phyloP scores from a whole-genome alignment of 2,797 vertebrate species.

The Acanthurus tractus region DNA sequence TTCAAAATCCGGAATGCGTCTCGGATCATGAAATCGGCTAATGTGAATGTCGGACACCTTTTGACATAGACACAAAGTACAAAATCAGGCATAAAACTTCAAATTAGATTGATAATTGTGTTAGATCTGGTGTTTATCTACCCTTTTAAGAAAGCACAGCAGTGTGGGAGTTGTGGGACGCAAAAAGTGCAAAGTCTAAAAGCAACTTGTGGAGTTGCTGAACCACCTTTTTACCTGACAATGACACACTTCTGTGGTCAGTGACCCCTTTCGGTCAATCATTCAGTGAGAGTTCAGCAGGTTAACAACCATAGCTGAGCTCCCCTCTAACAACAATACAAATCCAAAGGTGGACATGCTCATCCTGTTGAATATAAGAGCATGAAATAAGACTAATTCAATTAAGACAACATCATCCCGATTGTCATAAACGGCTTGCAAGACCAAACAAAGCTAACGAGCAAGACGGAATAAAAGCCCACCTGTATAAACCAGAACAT shows the following conservation, averaged over 20 bases:
- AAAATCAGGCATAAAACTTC: background rate
- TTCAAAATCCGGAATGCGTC: conserved; percentile 91
- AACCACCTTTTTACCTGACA: conserved; percentile 48
- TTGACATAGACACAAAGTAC: conserved; percentile 67
- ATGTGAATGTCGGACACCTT: conserved; percentile 98
- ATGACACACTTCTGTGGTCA: conserved; percentile 58
- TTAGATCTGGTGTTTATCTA: background rate
- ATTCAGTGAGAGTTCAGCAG: conserved; percentile 54
- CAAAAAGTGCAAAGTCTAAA: conserved; percentile 44
- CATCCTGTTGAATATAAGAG: background rate
- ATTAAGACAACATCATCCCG: background rate
- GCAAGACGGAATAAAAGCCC: conserved; percentile 46
- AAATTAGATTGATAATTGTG: background rate
- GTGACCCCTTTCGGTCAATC: conserved; percentile 70
- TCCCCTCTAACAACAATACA: background rate
- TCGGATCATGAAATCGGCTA: conserved; percentile 92
- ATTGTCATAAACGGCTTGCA: background rate
- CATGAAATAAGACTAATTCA: background rate
- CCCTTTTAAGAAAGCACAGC: background rate
- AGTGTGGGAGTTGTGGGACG: background rate
- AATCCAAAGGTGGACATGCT: background rate
- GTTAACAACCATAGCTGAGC: background rate
- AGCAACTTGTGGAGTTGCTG: conserved; percentile 25
- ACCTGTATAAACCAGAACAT: conserved; percentile 97
- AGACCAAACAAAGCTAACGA: background rate